Conservation (phyloP, 2,888 invertebrate species). For the Caenorhabditis angaria region DNA sequence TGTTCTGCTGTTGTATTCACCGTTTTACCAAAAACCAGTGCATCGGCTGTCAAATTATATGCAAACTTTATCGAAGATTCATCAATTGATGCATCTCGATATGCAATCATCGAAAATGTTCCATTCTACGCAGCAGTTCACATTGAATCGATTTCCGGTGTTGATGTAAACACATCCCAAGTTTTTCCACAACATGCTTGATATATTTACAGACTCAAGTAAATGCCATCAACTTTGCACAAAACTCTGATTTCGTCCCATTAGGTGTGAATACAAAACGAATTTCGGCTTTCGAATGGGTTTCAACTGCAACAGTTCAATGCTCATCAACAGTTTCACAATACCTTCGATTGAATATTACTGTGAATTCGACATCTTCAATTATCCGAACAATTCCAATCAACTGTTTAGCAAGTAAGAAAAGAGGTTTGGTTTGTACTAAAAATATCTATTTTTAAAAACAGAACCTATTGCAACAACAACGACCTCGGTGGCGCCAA, state of each 20-base stretch:
- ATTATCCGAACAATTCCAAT: conserved; percentile 23
- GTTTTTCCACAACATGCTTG: background rate
- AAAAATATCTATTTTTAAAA: background rate
- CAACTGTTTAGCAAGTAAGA: conserved; percentile 17
- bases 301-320: background rate
- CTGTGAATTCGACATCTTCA: background rate
- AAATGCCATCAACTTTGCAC: background rate
- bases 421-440: background rate
- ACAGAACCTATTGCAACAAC: background rate
- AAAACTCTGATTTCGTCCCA: background rate
- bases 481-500: conserved; percentile 1
- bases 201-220: background rate
- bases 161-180: background rate
- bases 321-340: background rate
- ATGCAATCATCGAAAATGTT: conserved; percentile 25
- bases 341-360: conserved; percentile 11
- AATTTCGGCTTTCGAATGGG: background rate
- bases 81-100: conserved; percentile 20
- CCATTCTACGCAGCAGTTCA: conserved; percentile 4
- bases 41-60: conserved; percentile 14
- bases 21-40: background rate
- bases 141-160: background rate
- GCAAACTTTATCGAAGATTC: conserved; percentile 20
- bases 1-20: conserved; percentile 28
- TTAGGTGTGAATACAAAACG: background rate